phyloP scores from a whole-genome alignment of 2,888 invertebrate genomes.

The Desoria tigrina region DNA sequence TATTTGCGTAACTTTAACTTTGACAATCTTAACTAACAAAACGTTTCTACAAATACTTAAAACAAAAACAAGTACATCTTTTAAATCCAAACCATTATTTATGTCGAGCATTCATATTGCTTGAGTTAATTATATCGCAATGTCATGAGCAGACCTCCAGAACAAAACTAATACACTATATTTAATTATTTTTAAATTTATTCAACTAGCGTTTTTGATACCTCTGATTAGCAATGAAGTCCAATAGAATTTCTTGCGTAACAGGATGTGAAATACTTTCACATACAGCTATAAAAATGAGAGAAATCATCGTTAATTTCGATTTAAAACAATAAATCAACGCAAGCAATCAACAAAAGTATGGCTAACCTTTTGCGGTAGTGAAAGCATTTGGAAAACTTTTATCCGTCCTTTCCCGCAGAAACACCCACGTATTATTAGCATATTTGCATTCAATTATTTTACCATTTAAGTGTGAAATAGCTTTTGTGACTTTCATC shows the following conservation, averaged over 20 bases:
- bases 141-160: no score
- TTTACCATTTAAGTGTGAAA: constrained; percentile 81
- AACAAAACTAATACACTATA: no score
- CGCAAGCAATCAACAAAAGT: no score
- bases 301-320: constrained; percentile 5
- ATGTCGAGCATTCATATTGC: background rate
- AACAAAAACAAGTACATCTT: no score
- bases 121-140: background rate
- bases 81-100: background rate
- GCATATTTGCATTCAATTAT: constrained; percentile 93
- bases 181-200: background rate
- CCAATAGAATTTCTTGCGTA: constrained; percentile 76
- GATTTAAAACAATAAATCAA: background rate
- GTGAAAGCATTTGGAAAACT: constrained; percentile 85
- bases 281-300: constrained; percentile 68
- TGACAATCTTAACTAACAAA: no score
- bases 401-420: constrained; percentile 96
- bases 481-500: constrained; percentile 76
- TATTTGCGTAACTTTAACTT: no score
- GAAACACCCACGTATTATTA: constrained; percentile 79
- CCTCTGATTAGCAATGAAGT: constrained; percentile 67
- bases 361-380: constrained; percentile 72
- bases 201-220: constrained; percentile 55
- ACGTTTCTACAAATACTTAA: no score
- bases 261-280: constrained; percentile 81